Conservation (phyloP, 1,140 invertebrate genomes). For the Drosophila ambigua region DNA sequence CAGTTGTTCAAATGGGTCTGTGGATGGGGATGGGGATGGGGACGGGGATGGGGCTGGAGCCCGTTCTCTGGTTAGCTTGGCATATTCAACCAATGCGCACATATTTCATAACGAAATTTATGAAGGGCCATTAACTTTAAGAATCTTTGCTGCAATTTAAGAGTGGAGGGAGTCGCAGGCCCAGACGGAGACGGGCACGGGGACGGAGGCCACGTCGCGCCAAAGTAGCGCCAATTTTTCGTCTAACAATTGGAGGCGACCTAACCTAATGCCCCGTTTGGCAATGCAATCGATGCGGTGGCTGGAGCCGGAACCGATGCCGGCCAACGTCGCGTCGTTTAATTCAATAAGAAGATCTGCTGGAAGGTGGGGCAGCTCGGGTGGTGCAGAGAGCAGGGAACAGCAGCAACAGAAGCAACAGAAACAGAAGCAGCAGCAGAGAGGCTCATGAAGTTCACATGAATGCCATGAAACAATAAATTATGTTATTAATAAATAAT, state of each 20-base stretch:
- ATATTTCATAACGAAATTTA: constrained; percentile 82
- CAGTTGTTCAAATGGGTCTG: constrained; percentile 43
- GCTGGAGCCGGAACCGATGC: constrained; percentile 2
- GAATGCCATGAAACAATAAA: constrained; percentile 84
- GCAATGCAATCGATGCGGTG: constrained; percentile 53
- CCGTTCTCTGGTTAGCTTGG: constrained; percentile 38
- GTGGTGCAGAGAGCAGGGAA: constrained; percentile 3
- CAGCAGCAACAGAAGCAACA: constrained; percentile 25
- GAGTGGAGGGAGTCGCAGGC: constrained; percentile 4
- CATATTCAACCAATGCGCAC: constrained; percentile 75
- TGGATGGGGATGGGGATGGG: neutral
- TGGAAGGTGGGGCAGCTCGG: constrained; percentile 7
- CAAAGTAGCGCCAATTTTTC: constrained; percentile 78
- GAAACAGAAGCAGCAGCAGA: constrained; percentile 16
- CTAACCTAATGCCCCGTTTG: constrained; percentile 81
- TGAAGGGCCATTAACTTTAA: constrained; percentile 82
- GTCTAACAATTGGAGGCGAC: constrained; percentile 79
- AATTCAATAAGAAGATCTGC: constrained; percentile 73
- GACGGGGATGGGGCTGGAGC: too few species aligned
- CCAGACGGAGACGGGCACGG: too few species aligned
- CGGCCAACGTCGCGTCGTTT: constrained; percentile 64
- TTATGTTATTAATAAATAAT: constrained; percentile 84
- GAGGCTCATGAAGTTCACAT: constrained; percentile 76
- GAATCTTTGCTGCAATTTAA: constrained; percentile 79
- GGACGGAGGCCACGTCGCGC: constrained; percentile 32